A percentile compares a stretch with the other conserved stretches of the same genome.
Evolutionary conservation across 2,888 invertebrate species (phyloP).

Genomic region (Atrina japonica): DNA sequence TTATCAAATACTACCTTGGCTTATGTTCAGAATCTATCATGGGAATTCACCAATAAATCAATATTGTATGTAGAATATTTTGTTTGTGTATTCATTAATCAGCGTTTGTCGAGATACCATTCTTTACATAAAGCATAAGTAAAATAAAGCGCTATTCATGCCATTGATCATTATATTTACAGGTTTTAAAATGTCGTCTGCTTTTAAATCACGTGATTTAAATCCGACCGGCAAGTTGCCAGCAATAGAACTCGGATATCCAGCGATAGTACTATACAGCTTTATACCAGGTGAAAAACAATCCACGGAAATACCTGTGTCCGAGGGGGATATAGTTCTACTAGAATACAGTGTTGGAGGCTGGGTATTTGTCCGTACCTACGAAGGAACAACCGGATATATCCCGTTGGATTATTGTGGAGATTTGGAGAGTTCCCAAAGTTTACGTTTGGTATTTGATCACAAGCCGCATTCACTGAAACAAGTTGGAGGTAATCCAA

Average conservation of each 20-base stretch:
- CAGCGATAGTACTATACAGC: conserved; percentile 38
- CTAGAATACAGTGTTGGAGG: conserved; percentile 38
- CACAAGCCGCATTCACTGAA: not conserved
- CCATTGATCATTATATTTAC: conserved; percentile 30
- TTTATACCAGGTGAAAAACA: conserved; percentile 39
- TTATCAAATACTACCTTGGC: too few species aligned
- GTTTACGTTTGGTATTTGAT: conserved; percentile 16
- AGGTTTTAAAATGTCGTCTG: conserved; percentile 44
- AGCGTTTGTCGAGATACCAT: conserved; percentile 7
- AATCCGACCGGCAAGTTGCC: conserved; percentile 44
- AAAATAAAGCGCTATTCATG: conserved; percentile 31
- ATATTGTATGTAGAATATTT: not conserved
- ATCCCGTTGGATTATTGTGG: conserved; percentile 37
- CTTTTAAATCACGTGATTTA: conserved; percentile 43
- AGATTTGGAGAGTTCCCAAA: conserved; percentile 32
- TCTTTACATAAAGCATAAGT: conserved; percentile 26
- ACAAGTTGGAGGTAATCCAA: not conserved
- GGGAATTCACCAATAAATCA: too few species aligned
- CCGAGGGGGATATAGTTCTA: conserved; percentile 42
- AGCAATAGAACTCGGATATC: conserved; percentile 37
- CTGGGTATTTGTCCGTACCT: conserved; percentile 40
- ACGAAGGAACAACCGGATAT: conserved; percentile 40
- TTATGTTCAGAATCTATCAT: too few species aligned
- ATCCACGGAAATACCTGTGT: conserved; percentile 39
- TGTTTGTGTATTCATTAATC: conserved; percentile 35